Conservation (phyloP, 1,140 invertebrate species). For the Macrocentrus cingulum region DNA sequence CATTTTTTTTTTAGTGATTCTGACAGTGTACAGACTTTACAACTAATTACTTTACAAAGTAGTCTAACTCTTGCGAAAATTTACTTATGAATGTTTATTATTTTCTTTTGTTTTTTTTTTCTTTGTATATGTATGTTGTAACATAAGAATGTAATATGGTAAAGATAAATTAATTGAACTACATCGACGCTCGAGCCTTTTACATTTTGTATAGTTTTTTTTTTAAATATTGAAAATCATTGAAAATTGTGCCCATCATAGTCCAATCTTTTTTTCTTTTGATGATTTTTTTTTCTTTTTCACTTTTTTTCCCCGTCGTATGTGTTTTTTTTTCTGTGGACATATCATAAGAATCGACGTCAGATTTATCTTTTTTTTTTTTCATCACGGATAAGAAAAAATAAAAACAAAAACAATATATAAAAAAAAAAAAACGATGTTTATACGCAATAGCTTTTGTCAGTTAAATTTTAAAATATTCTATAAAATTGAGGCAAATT, state of each 20-base stretch:
- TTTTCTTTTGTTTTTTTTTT: neutral
- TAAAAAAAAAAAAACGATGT: too few relatives aligned
- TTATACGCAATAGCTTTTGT: too few relatives aligned
- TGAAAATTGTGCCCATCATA: slow-evolving; percentile 56
- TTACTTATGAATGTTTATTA: slow-evolving; percentile 8
- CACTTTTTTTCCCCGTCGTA: slow-evolving; percentile 54
- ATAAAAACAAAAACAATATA: neutral
- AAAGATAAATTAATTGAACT: slow-evolving; percentile 23
- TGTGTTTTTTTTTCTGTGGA: slow-evolving; percentile 59
- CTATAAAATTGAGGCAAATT: too few relatives aligned
- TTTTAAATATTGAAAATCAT: slow-evolving; percentile 51
- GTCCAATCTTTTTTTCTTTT: slow-evolving; percentile 59
- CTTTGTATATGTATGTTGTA: neutral
- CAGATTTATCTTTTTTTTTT: too few relatives aligned
- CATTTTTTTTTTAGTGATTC: too few relatives aligned
- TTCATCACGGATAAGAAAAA: slow-evolving; percentile 16
- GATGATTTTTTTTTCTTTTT: slow-evolving; percentile 44
- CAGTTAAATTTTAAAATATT: too few relatives aligned
- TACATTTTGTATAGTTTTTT: slow-evolving; percentile 23
- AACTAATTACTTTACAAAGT: too few relatives aligned
- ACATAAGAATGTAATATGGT: neutral
- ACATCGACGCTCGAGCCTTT: slow-evolving; percentile 2
- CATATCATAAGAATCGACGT: slow-evolving; percentile 58
- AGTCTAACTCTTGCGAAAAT: too few relatives aligned
- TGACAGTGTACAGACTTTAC: too few relatives aligned